Evolutionary conservation across 2,797 vertebrate species (phyloP), one percentile per base, ranked within the genome.

Genomic region (Crenichthys baileyi): DNA sequence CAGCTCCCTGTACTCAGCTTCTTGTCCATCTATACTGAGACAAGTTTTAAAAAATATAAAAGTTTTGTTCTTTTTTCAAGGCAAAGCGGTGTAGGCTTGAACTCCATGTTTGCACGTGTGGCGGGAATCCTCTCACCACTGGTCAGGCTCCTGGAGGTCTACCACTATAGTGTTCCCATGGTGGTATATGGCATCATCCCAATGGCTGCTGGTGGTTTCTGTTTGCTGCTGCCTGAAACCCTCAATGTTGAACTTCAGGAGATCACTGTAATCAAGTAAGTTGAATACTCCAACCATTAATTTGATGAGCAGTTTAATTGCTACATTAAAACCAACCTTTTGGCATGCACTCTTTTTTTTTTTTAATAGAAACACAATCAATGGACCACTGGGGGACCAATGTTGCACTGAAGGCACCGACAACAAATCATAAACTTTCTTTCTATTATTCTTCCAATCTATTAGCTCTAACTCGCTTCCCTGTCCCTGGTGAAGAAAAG

Each of bases 181-280:
- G 20, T 93, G 68, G 77, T 96, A 77, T 97, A 93, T 0, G 95
- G 96, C 12, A 91, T 91, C 0, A 0, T 87, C 7, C 94, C 96
- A 0, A 53, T 96, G 7, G 20, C 83, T 39, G 95, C 84, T 0
- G 93, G 94, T 0, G 11, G 92, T 1, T 91, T 97, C 39, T 95
- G 93, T 18, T 53, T 93, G n/a, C 79, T 97, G n/a, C 92, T 97
- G 24, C 96, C 96, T 0, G 97, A 98, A 89, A 97, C 96, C 0
- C 24, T 79, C 0, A 95, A 96, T 73, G 75, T 76, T 0, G 85
- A 96, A 1, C 93, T 97, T 71, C 91, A 85, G 1, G 97, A 98
- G 16, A 91, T 92, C 74, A 63, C 86, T 1, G 63, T 88, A 46
- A 1, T 51, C 0, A 68, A 2, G 92, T 94, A 72, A 88, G 89